These are phyloP conservation scores for Magallana angulata DNA, from an alignment of 1,140 invertebrate genomes.

Conservation along the genomic window DNA sequence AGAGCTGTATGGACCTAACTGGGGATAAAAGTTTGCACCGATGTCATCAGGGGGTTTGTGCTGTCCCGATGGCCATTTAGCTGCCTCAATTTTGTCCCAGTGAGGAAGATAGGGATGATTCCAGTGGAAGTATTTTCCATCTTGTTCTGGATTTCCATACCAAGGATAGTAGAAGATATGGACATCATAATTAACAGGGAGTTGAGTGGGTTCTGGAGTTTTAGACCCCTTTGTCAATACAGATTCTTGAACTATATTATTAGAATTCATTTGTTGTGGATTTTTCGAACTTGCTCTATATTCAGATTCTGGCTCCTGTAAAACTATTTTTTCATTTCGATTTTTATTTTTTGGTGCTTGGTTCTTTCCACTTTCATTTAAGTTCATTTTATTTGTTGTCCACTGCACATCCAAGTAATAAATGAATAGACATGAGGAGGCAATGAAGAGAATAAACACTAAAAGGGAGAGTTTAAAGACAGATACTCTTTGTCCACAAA, in stretches of 20 bases:
- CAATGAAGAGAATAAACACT: not conserved
- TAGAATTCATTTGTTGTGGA: too few relatives aligned
- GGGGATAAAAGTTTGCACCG: constrained; percentile 80
- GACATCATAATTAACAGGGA: constrained; percentile 72
- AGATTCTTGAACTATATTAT: too few relatives aligned
- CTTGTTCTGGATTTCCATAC: constrained; percentile 79
- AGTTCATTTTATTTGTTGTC: not conserved
- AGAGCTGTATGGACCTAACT: constrained; percentile 80
- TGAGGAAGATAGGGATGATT: constrained; percentile 79
- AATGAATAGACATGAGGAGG: not conserved
- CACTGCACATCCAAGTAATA: not conserved
- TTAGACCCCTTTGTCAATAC: not conserved
- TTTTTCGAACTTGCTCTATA: too few relatives aligned
- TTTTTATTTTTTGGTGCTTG: not conserved
- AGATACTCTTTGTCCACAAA: not conserved
- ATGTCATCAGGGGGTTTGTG: constrained; percentile 80
- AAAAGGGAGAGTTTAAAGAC: not conserved
- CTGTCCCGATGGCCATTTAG: constrained; percentile 71
- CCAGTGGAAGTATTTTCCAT: constrained; percentile 81
- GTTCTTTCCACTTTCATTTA: not conserved
- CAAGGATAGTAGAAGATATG: constrained; percentile 82
- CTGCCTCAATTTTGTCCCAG: constrained; percentile 76
- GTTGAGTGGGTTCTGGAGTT: not conserved
- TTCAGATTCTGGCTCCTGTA: too few relatives aligned
- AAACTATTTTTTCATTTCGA: too few relatives aligned